A percentile compares a stretch with the other conserved stretches of the same genome.
Evolutionary conservation across 2,113 vertebrate genomes (phyloP).

Genomic region (Monopterus albus): DNA sequence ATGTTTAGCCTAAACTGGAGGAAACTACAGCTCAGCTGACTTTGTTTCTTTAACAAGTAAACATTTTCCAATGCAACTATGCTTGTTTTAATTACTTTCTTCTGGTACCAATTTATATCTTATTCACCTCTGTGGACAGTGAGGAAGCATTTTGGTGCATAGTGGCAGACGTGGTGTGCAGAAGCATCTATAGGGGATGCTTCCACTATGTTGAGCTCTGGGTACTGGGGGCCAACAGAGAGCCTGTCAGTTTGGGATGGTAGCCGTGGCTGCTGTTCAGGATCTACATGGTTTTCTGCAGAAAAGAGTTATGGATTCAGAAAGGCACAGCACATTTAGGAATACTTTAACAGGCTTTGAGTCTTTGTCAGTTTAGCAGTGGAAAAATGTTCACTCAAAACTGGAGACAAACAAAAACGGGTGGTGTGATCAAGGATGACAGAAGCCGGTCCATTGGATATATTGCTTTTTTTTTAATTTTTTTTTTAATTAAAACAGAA

Average conservation of each 20-base stretch:
- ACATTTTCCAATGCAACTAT: too few relatives aligned
- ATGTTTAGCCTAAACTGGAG: too few relatives aligned
- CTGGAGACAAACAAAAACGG: too few relatives aligned
- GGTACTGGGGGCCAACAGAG: conserved; percentile 41
- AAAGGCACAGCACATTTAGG: neutral
- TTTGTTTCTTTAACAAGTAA: too few relatives aligned
- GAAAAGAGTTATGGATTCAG: neutral
- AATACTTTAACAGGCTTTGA: too few relatives aligned
- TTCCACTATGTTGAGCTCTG: conserved; percentile 39
- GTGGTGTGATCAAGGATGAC: too few relatives aligned
- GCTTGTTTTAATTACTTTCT: neutral
- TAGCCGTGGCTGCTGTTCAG: conserved; percentile 52
- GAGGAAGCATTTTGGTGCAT: conserved; percentile 70
- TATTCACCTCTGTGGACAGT: conserved; percentile 65
- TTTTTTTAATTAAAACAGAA: too few relatives aligned
- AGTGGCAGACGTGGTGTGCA: conserved; percentile 61
- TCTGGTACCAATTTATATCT: neutral
- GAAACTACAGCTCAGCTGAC: too few relatives aligned
- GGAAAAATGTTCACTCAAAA: too few relatives aligned
- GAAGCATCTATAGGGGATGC: conserved; percentile 45
- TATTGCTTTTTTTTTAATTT: too few relatives aligned
- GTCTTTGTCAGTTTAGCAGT: too few relatives aligned
- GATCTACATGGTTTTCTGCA: conserved; percentile 41
- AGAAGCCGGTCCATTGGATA: too few relatives aligned
- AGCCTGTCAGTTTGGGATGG: conserved; percentile 36